Evolutionary conservation across 2,888 invertebrate genomes (phyloP), one percentile per base, ranked within the genome.

Genomic region (Rapana venosa): DNA sequence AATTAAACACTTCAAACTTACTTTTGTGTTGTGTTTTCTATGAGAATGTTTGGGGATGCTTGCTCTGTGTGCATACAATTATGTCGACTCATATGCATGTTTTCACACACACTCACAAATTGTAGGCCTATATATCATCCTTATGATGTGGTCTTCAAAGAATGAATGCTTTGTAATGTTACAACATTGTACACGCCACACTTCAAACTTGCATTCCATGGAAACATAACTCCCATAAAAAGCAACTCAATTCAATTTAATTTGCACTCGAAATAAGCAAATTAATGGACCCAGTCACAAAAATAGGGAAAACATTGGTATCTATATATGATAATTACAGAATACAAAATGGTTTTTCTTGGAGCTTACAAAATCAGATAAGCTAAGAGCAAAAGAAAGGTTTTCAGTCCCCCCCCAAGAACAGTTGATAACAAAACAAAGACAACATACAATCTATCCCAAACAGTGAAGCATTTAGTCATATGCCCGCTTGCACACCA

Each of bases 1-100:
- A 89, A 89, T 36, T 85, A 89, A 89, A 89, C 84, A 85, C 70
- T 89, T 89, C 84, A 58, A 86, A 90, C 81, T 35, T 90, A 79
- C 61, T 77, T 32, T 70, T 85, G 70, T 89, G 88, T 66, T 20
- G 8, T 83, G 22, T 88, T 30, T 30, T 58, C n/a, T 88, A 32
- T 83, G 35, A 79, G 26, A 79, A 17, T 32, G 77, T 20, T 6
- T 61, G 66, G 26, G 26, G 66, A 66, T 66, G 22, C 66, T 66
- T 66, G 20, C 66, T 26, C 20, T 66, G 66, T 66, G 22, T 66
- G 66, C 22, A 15, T 26, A 20, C 61, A 61, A 17, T 20, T 5
- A 66, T 66, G 66, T 20, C 5, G 26, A 66, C 66, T 66, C 66
- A 5, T 20, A 61, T 61, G n/a, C n/a, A n/a, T n/a, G n/a, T n/a